Evolutionary conservation across 2,888 invertebrate species (phyloP).

Genomic region (Rotaria macrura): DNA sequence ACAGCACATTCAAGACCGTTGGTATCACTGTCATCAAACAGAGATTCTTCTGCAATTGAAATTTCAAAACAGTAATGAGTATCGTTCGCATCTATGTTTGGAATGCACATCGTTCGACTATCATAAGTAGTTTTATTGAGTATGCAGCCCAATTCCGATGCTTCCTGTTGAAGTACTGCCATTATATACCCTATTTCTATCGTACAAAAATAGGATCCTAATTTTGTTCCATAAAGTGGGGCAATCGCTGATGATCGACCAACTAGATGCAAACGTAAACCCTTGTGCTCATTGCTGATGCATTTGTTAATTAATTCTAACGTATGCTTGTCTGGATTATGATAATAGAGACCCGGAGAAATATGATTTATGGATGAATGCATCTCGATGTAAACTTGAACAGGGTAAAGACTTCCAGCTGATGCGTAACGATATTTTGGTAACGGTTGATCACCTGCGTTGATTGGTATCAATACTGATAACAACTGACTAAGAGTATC

Average conservation of each 20-base stretch:
- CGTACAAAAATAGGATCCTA: not conserved
- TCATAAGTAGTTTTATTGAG: not conserved
- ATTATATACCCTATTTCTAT: constrained; percentile 22
- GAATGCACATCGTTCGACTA: rapidly evolving
- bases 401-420: constrained; percentile 10
- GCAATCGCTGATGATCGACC: not conserved
- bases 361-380: not conserved
- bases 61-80: not conserved
- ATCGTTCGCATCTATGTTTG: not conserved
- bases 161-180: not conserved
- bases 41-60: not conserved
- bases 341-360: not conserved
- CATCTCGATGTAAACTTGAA: not conserved
- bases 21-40: not conserved
- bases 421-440: no score
- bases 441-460: not conserved
- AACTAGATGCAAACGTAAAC: not conserved
- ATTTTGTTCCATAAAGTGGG: not conserved
- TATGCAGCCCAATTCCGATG: not conserved
- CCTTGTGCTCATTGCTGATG: not conserved
- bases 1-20: not conserved
- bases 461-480: not conserved
- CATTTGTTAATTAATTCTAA: not conserved
- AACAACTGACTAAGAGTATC: not conserved
- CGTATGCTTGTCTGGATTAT: constrained; percentile 1